Percentiles rank a stretch among this genome's conserved stretches.
These are phyloP conservation scores for Molothrus ater DNA, from an alignment of 2,797 vertebrate species.

Conservation along the genomic window DNA sequence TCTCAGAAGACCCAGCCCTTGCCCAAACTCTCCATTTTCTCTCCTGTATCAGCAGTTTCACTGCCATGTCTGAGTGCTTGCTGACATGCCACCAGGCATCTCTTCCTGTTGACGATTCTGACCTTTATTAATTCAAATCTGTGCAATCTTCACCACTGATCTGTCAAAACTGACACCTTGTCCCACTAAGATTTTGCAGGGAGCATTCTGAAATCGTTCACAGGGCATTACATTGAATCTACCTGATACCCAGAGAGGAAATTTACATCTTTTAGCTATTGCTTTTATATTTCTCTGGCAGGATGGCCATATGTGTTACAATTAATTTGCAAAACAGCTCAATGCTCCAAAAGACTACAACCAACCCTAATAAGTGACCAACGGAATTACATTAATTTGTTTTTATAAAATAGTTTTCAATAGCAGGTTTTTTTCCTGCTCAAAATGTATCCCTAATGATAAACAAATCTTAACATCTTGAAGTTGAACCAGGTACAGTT, in stretches of 20 bases:
- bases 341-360: conserved; percentile 44
- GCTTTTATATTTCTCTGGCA: conserved; percentile 16
- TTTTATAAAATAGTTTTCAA: conserved; percentile 61
- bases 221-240: conserved; percentile 46
- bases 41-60: conserved; percentile 4
- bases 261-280: not conserved
- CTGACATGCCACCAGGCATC: conserved; percentile 58
- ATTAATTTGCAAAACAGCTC: conserved; percentile 38
- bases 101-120: conserved; percentile 74
- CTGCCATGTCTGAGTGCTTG: conserved; percentile 42
- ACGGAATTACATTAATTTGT: not conserved
- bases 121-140: conserved; percentile 83
- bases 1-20: not conserved
- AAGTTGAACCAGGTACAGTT: conserved; percentile 47
- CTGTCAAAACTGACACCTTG: conserved; percentile 75
- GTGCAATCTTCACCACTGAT: conserved; percentile 70
- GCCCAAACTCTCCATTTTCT: not conserved
- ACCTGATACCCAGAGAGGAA: conserved; percentile 41
- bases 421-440: conserved; percentile 43
- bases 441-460: conserved; percentile 34
- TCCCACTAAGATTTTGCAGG: conserved; percentile 74
- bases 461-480: conserved; percentile 39
- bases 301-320: not conserved
- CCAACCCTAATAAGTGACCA: not conserved
- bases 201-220: conserved; percentile 72